Evolutionary conservation across 1,140 invertebrate genomes (phyloP), one percentile per base, ranked within the genome.

Genomic region (Apolygus lucorum): DNA sequence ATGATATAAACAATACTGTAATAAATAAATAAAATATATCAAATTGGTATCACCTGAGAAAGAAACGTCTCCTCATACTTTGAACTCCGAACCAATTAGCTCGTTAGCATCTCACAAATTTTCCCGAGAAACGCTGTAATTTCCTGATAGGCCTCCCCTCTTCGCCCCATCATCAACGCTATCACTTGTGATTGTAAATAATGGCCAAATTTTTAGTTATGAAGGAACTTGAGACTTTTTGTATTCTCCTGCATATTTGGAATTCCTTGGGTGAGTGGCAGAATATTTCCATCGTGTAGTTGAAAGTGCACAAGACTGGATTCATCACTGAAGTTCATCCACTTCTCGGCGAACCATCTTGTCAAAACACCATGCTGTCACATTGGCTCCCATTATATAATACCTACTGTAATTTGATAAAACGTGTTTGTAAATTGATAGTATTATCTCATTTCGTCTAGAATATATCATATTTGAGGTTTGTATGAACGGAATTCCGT

Each of bases 351-450:
- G 34, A 49, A 11, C 34, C 17, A 11, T 8, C 17, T 8, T 49
- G 34, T 49, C 34, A 8, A 17, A 8, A 8, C 17, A 17, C 34
- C 8, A 49, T 49, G n/a, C 34, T 49, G 34, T 59, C 11, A 59
- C 54, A 4, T 59, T 24, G 22, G 4, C 13, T 49, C 17, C 22
- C 54, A 59, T 59, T 59, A 59, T 24, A 22, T 59, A 59, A 59
- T 22, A 59, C 65, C 63, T 71, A 71, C 70, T 68, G 64, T 68
- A 64, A 68, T 65, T 65, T 73, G 72, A 73, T 73, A 73, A 70
- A 69, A 66, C 68, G 29, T 72, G 66, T 72, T 73, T 70, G 69
- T 65, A 69, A 52, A 70, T 72, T 73, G 72, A 73, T 73, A 73
- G 68, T 68, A 68, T 68, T 73, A 73, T 73, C 69, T 70, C 14